A percentile compares a stretch with the other conserved stretches of the same genome.
Evolutionary conservation across 30 jellyfish, hydroid and myxozoan species (phyloP).

Genomic region (Morbakka virulenta): DNA sequence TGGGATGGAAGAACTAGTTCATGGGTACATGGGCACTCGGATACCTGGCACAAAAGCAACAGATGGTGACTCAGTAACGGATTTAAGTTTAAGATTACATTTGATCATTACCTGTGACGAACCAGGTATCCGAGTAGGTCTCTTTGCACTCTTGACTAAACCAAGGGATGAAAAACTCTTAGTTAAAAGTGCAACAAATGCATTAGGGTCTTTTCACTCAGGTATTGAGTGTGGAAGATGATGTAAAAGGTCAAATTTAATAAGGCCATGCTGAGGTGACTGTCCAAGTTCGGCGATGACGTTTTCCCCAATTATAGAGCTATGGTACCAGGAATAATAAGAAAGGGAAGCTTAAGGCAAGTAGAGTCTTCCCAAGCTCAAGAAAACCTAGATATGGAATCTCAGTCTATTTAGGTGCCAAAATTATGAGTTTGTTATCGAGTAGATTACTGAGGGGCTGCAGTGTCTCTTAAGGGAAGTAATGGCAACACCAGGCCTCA

Average conservation of each 20-base stretch:
- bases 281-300: background rate
- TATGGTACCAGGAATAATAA: background rate
- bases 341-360: background rate
- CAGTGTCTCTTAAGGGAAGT: background rate
- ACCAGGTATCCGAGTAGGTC: background rate
- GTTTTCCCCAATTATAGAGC: background rate
- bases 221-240: background rate
- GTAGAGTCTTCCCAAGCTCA: conserved; percentile 6
- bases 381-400: conserved; percentile 21
- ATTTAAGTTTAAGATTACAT: background rate
- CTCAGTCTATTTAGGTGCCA: conserved; percentile 20
- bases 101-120: background rate
- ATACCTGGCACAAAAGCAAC: background rate
- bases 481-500: background rate
- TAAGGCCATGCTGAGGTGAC: background rate
- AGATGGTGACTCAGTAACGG: too few species aligned
- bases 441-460: background rate
- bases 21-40: background rate
- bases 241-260: background rate
- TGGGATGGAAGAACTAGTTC: background rate
- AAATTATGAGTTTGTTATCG: background rate
- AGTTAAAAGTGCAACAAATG: background rate
- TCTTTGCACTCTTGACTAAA: background rate
- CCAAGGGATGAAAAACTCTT: background rate
- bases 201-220: background rate